Evolutionary conservation across 35 echinoderm and acorn worm species (phyloP), one percentile per base, ranked within the genome.

Genomic region (Patiria miniata): DNA sequence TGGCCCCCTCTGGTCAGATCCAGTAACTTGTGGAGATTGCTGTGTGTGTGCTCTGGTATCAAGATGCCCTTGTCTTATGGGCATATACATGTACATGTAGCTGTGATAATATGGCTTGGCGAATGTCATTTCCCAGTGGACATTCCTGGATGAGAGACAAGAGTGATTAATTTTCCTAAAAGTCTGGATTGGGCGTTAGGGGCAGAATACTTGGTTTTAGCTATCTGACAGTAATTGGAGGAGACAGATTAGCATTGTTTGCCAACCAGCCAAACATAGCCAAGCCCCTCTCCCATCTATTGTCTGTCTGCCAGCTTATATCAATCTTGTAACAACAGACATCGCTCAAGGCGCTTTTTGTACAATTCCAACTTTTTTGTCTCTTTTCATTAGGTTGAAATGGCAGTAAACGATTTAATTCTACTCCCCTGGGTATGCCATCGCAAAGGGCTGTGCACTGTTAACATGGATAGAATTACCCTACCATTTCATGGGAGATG

Each of bases 81-180:
- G n/a, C n/a, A n/a, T n/a, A 47, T 47, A 47, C 12, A 6, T 47
- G 42, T 6, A 47, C 42, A 47, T 4, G 42, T 4, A 47, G 42
- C 4, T 47, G 42, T 47, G 42, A n/a, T n/a, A n/a, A n/a, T n/a
- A n/a, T 47, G 42, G 42, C 4, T 47, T 47, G 42, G 4, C 4
- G 42, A 47, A 47, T 47, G 42, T 47, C 42, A 47, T 73, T 73
- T 34, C 65, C 65, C 26, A 12, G 15, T 30, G 65, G 65, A 73
- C 8, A 4, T 1, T 0, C 29, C 10, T 14, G 23, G 14, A 23
- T 32, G 65, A 73, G n/a, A 73, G 26, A 28, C 65, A 73, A 73
- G 65, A 73, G 3, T 34, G 65, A 73, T 73, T 73, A 73, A 73
- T 73, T 73, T 73, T 32, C 65, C 65, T 73, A 73, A 73, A 73